These are phyloP conservation scores for Garra rufa DNA, from an alignment of 2,113 vertebrate genomes.

Conservation along the genomic window DNA sequence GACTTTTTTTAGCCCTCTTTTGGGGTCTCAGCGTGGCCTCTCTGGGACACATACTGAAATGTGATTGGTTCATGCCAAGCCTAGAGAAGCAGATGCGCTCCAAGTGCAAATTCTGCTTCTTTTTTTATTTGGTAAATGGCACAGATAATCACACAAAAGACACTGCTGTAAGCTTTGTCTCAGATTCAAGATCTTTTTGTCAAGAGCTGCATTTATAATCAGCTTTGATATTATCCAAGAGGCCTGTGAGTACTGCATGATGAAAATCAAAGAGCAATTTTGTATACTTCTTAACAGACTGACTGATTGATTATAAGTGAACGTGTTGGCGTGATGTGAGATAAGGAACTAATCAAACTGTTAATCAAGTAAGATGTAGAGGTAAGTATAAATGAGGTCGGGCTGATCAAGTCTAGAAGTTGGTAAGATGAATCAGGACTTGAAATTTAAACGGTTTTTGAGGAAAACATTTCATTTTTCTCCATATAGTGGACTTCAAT, in stretches of 20 bases:
- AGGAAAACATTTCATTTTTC: no score
- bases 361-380: neutral
- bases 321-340: neutral
- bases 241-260: neutral
- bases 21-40: constrained; percentile 1
- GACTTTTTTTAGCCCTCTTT: constrained; percentile 32
- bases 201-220: constrained; percentile 18
- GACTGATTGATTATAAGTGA: neutral
- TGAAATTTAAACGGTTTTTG: no score
- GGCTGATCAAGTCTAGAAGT: no score
- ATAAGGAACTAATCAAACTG: neutral
- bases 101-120: neutral
- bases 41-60: constrained; percentile 28
- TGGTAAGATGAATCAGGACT: neutral
- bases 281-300: neutral
- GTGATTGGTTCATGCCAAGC: constrained; percentile 10
- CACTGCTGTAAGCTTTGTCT: constrained; percentile 22
- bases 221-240: neutral
- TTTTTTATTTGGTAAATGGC: constrained; percentile 38
- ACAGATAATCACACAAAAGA: constrained; percentile 6
- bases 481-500: no score
- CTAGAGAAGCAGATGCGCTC: constrained; percentile 34
- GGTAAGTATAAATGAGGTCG: neutral
- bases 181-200: neutral
- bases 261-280: constrained; percentile 23